Conservation (phyloP, 2,888 invertebrate species). For the Dolichomitus sp. region DNA sequence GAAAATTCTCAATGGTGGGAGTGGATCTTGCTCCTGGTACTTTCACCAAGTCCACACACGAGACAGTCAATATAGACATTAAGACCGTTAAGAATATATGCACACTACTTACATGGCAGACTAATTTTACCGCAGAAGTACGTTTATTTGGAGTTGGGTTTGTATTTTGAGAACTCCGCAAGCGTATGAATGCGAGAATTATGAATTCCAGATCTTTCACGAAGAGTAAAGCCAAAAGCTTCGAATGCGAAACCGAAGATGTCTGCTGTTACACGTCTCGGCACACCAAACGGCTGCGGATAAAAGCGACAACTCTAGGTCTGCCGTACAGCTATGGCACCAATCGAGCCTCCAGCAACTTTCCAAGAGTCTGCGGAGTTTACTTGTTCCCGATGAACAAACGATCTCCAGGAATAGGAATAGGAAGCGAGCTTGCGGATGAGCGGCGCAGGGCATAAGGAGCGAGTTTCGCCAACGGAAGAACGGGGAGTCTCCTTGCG, state of each 20-base stretch:
- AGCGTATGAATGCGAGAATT: conserved; percentile 5
- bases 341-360: conserved; percentile 67
- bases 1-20: conserved; percentile 31
- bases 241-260: conserved; percentile 15
- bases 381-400: conserved; percentile 76
- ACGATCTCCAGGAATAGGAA: conserved; percentile 68
- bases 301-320: conserved; percentile 29
- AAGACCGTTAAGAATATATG: neutral
- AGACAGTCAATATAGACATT: neutral
- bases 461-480: conserved; percentile 68
- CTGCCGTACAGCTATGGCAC: conserved; percentile 31
- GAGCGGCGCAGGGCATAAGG: conserved; percentile 28
- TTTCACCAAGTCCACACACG: conserved; percentile 30
- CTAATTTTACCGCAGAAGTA: neutral
- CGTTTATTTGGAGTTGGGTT: neutral
- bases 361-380: conserved; percentile 73
- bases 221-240: conserved; percentile 25
- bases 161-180: neutral
- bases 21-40: conserved; percentile 27
- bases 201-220: conserved; percentile 9
- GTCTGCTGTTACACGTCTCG: conserved; percentile 14
- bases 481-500: conserved; percentile 69
- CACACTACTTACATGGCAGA: neutral
- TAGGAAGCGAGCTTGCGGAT: conserved; percentile 58
- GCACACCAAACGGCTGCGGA: neutral